phyloP scores from a whole-genome alignment of 1,140 invertebrate species.

The Drosophila elegans region DNA sequence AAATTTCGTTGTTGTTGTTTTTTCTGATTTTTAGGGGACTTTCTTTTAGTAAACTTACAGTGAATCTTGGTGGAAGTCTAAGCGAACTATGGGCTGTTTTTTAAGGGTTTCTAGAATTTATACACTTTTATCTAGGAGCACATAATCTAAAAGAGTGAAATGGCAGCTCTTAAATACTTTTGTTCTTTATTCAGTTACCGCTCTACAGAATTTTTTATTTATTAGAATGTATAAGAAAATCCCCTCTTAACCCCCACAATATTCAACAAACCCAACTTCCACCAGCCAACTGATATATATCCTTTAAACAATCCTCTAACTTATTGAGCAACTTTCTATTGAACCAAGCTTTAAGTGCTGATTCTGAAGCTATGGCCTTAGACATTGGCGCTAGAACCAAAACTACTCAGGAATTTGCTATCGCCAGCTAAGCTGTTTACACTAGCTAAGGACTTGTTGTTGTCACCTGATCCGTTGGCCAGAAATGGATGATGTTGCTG shows the following conservation, averaged over 20 bases:
- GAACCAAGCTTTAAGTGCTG: slow-evolving; percentile 15
- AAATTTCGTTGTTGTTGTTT: slow-evolving; percentile 56
- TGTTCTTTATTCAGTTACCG: too few species aligned
- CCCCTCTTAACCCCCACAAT: slow-evolving; percentile 12
- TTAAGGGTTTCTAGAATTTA: slow-evolving; percentile 1
- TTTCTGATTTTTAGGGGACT: slow-evolving; percentile 5
- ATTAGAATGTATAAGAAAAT: not conserved
- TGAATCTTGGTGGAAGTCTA: slow-evolving; percentile 15
- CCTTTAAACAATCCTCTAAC: slow-evolving; percentile 9
- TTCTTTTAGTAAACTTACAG: slow-evolving; percentile 15
- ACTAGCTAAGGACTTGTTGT: slow-evolving; percentile 67
- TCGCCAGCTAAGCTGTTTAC: slow-evolving; percentile 67
- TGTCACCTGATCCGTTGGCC: slow-evolving; percentile 65
- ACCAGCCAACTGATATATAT: slow-evolving; percentile 14
- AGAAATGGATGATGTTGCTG: slow-evolving; percentile 65
- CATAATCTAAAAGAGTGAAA: too few species aligned
- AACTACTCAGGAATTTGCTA: slow-evolving; percentile 82
- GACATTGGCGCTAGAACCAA: slow-evolving; percentile 74
- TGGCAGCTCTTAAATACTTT: too few species aligned
- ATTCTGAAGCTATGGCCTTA: slow-evolving; percentile 42
- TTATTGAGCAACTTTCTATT: slow-evolving; percentile 66
- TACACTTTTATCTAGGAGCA: not conserved
- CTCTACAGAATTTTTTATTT: too few species aligned
- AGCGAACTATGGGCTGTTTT: slow-evolving; percentile 7
- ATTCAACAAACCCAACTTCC: slow-evolving; percentile 27